A percentile compares a stretch with the other conserved stretches of the same genome.
Evolutionary conservation across 2,888 invertebrate species (phyloP).

Genomic region (Patella pellucida): DNA sequence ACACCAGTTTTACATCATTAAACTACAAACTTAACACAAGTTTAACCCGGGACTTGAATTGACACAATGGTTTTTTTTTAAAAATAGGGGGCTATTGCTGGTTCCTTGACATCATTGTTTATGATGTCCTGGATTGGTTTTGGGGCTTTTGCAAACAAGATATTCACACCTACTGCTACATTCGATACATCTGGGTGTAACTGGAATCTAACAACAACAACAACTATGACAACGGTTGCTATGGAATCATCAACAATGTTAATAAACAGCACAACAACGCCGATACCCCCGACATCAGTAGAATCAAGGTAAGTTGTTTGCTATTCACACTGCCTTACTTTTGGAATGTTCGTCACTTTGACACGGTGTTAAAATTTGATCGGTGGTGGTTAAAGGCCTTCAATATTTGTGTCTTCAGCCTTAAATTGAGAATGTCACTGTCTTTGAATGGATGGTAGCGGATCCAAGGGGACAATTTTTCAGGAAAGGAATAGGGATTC

Average conservation of each 20-base stretch:
- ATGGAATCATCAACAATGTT: constrained; percentile 14
- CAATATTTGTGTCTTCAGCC: too few species aligned
- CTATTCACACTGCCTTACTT: neutral
- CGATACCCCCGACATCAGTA: neutral
- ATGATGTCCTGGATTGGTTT: constrained; percentile 40
- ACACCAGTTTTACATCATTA: too few species aligned
- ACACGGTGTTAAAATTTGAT: neutral
- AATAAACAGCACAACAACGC: neutral
- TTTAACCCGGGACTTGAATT: too few species aligned
- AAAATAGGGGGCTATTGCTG: constrained; percentile 35
- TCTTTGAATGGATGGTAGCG: too few species aligned
- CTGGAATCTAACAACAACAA: constrained; percentile 30
- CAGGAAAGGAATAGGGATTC: too few species aligned
- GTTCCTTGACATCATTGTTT: constrained; percentile 28
- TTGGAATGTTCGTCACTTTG: neutral
- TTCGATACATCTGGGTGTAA: constrained; percentile 31
- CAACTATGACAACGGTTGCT: constrained; percentile 21
- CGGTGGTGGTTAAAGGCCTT: too few species aligned
- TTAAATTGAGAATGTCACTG: too few species aligned
- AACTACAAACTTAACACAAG: too few species aligned
- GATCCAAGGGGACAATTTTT: too few species aligned
- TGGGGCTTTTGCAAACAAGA: constrained; percentile 34
- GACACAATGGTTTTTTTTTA: neutral
- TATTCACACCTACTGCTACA: constrained; percentile 21
- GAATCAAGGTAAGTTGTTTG: neutral